Evolutionary conservation across 2,113 vertebrate genomes (phyloP).

Genomic region (Phalacrocorax aristotelis): DNA sequence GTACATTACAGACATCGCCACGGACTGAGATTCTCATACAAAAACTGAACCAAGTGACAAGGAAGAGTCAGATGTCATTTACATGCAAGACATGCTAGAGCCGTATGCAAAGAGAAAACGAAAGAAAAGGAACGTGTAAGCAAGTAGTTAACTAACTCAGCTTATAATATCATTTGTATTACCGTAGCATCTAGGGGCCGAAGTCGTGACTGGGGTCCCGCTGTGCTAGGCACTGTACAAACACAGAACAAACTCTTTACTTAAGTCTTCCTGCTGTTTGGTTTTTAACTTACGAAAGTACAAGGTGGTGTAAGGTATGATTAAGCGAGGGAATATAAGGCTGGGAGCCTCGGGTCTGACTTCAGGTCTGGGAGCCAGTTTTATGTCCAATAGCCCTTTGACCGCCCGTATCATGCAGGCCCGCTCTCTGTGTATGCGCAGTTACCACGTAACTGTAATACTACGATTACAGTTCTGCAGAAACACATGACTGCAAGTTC

Average conservation of each 20-base stretch:
- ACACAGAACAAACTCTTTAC: constrained; percentile 52
- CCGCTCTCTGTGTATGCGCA: not conserved
- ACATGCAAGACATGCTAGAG: constrained; percentile 41
- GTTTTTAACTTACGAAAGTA: not conserved
- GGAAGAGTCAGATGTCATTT: not conserved
- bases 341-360: not conserved
- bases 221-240: constrained; percentile 56
- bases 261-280: not conserved
- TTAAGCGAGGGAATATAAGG: not conserved
- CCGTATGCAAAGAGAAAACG: not conserved
- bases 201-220: not conserved
- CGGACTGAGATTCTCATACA: not conserved
- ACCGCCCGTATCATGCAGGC: rapidly evolving
- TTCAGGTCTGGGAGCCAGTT: not conserved
- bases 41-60: not conserved
- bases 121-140: not conserved
- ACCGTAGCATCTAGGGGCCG: constrained; percentile 28
- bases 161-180: not conserved
- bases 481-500: not conserved
- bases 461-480: not conserved
- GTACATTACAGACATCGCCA: not conserved
- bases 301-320: not conserved
- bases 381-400: not conserved
- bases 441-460: not conserved
- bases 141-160: not conserved